A percentile compares a stretch with the other conserved stretches of the same genome.
These are phyloP conservation scores for Mustela erminea DNA, from an alignment of 2,797 vertebrate genomes.

Conservation along the genomic window DNA sequence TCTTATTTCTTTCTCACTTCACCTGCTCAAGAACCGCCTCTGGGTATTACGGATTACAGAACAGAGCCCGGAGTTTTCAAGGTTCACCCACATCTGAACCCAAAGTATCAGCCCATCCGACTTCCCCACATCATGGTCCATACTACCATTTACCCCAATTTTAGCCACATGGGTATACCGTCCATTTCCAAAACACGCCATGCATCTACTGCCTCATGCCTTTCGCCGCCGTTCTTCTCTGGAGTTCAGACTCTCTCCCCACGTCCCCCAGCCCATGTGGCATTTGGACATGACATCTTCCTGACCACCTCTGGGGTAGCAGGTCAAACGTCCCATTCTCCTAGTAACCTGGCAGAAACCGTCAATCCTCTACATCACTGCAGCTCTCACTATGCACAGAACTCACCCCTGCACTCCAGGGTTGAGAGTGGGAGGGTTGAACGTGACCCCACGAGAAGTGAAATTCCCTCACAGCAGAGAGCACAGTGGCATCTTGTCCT, in stretches of 20 bases:
- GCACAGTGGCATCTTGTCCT: neutral
- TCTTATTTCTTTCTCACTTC: neutral
- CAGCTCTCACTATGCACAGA: neutral
- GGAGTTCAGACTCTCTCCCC: neutral
- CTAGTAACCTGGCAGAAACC: neutral
- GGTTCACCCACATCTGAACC: no score
- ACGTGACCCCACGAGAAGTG: neutral
- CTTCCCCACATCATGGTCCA: neutral
- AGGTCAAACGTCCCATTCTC: neutral
- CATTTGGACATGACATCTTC: neutral
- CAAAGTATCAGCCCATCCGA: neutral
- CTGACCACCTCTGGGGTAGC: neutral
- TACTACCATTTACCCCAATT: neutral
- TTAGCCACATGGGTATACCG: neutral
- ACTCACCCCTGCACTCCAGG: neutral
- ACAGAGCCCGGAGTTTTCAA: neutral
- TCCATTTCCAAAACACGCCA: neutral
- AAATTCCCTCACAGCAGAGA: neutral
- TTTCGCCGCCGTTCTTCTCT: neutral
- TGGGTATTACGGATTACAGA: neutral
- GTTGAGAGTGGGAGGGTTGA: neutral
- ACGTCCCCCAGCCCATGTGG: neutral
- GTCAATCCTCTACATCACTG: no score
- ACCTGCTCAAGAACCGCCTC: neutral
- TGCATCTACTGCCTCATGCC: neutral